Conservation (phyloP, 1,140 invertebrate species). For the Drosophila tani region DNA sequence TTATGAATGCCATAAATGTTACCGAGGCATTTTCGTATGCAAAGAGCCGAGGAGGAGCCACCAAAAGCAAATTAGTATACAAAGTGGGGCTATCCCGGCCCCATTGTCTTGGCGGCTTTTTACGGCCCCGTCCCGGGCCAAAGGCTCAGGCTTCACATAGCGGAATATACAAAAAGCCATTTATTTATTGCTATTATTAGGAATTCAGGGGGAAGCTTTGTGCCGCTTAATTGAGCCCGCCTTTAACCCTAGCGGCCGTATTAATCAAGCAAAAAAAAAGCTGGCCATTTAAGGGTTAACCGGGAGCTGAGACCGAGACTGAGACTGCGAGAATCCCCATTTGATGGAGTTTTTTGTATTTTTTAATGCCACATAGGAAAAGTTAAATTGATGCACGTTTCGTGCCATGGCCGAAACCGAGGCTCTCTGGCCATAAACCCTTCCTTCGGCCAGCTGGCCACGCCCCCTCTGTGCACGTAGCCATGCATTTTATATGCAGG, state of each 20-base stretch:
- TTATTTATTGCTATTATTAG: conserved; percentile 79
- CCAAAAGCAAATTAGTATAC: conserved; percentile 81
- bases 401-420: conserved; percentile 31
- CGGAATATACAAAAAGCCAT: conserved; percentile 54
- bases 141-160: conserved; percentile 20
- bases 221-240: conserved; percentile 28
- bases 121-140: conserved; percentile 31
- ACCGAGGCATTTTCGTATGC: conserved; percentile 71
- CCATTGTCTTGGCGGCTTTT: conserved; percentile 67
- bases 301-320: conserved; percentile 5
- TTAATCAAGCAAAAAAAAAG: conserved; percentile 24
- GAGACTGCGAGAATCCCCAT: conserved; percentile 18
- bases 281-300: conserved; percentile 42
- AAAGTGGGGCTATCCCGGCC: conserved; percentile 61
- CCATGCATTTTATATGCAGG: conserved; percentile 75
- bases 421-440: conserved; percentile 54
- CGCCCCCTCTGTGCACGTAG: conserved; percentile 63
- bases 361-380: conserved; percentile 23
- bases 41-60: conserved; percentile 35
- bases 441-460: conserved; percentile 55
- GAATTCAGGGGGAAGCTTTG: conserved; percentile 51
- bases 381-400: conserved; percentile 70
- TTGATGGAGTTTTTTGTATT: conserved; percentile 2
- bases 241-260: conserved; percentile 22
- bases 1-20: conserved; percentile 82